These are phyloP conservation scores for Anarsia innoxiella DNA, from an alignment of 2,888 invertebrate species.

Conservation along the genomic window DNA sequence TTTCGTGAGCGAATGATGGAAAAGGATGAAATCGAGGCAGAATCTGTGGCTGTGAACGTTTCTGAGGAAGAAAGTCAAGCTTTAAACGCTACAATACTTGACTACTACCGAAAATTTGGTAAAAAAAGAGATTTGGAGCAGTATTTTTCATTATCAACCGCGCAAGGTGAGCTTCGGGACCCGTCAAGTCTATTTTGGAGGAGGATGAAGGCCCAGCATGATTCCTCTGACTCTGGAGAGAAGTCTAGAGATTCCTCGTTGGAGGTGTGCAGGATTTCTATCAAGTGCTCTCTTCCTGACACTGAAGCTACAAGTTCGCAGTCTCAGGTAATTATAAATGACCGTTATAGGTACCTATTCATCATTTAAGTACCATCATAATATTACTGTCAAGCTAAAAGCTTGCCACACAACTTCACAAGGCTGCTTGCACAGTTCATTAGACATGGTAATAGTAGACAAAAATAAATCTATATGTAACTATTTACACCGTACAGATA, in stretches of 20 bases:
- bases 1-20: slow-evolving; percentile 37
- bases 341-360: too few relatives aligned
- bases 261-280: slow-evolving; percentile 62
- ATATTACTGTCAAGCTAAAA: background rate
- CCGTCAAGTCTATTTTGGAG: slow-evolving; percentile 59
- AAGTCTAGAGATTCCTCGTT: slow-evolving; percentile 53
- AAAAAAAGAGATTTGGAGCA: slow-evolving; percentile 79
- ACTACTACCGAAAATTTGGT: slow-evolving; percentile 82
- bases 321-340: too few relatives aligned
- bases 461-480: too few relatives aligned
- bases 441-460: too few relatives aligned
- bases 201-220: slow-evolving; percentile 57
- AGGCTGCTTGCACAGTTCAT: too few relatives aligned
- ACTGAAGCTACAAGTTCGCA: slow-evolving; percentile 41
- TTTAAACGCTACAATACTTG: slow-evolving; percentile 65
- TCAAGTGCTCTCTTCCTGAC: slow-evolving; percentile 53
- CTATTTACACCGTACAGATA: too few relatives aligned
- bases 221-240: slow-evolving; percentile 59
- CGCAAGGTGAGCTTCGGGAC: slow-evolving; percentile 56
- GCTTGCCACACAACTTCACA: background rate
- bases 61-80: slow-evolving; percentile 11
- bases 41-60: slow-evolving; percentile 17
- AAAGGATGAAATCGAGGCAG: slow-evolving; percentile 32
- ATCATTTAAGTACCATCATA: background rate
- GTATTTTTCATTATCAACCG: slow-evolving; percentile 75